A percentile compares a stretch with the other conserved stretches of the same genome.
Evolutionary conservation across 2,113 vertebrate genomes (phyloP).

Genomic region (Raphicerus campestris): DNA sequence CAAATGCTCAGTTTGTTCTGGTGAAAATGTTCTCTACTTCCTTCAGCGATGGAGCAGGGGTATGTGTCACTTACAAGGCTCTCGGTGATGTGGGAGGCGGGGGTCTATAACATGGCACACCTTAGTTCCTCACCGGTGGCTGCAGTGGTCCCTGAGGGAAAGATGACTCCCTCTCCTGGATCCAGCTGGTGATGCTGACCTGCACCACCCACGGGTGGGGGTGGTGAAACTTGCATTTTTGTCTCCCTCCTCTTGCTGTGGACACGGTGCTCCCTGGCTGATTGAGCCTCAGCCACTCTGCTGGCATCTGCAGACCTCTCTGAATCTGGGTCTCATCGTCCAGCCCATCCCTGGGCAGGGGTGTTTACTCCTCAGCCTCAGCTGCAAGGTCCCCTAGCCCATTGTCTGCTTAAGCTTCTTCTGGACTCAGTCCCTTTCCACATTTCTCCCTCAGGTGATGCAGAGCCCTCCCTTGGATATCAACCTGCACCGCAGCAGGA

Average conservation of each 20-base stretch:
- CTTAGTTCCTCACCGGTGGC: neutral
- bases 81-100: neutral
- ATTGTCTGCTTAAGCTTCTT: neutral
- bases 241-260: neutral
- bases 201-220: neutral
- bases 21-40: neutral
- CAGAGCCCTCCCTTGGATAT: neutral
- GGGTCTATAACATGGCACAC: neutral
- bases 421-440: neutral
- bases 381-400: neutral
- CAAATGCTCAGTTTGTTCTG: neutral
- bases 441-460: neutral
- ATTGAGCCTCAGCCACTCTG: neutral
- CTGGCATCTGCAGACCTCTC: neutral
- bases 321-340: neutral
- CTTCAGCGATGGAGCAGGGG: neutral
- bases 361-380: neutral
- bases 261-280: neutral
- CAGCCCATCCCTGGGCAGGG: neutral
- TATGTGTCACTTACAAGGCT: neutral
- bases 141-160: neutral
- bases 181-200: neutral
- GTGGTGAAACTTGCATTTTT: neutral
- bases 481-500: neutral
- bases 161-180: neutral